Evolutionary conservation across 2,113 vertebrate genomes (phyloP).

Genomic region (Agapornis roseicollis): DNA sequence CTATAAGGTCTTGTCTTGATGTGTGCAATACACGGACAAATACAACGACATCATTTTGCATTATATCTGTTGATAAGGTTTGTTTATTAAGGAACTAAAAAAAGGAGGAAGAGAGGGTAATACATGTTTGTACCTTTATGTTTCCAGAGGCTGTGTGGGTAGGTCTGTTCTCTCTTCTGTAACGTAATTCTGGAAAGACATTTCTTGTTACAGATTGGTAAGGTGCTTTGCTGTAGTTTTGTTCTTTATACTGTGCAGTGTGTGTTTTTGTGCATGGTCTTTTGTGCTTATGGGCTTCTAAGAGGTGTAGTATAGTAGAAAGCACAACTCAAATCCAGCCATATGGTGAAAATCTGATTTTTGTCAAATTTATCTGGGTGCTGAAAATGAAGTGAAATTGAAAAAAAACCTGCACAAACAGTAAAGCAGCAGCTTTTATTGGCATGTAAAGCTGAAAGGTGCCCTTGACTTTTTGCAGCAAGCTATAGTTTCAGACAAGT

Average conservation of each 20-base stretch:
- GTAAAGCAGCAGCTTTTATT: background rate
- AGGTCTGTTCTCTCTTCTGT: background rate
- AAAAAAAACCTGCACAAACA: background rate
- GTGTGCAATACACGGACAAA: background rate
- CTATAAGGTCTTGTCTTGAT: background rate
- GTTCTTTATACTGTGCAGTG: background rate
- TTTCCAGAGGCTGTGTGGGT: background rate
- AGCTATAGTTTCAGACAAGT: background rate
- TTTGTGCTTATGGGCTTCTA: background rate
- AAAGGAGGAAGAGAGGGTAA: too few relatives aligned
- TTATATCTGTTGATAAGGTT: background rate
- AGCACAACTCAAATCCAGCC: background rate
- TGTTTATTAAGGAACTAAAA: background rate
- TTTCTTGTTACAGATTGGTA: background rate
- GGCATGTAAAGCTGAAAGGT: background rate
- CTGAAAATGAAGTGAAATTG: background rate
- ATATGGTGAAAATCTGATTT: background rate
- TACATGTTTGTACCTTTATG: background rate
- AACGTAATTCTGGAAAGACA: fast-evolving
- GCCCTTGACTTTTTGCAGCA: background rate
- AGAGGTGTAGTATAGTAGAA: background rate
- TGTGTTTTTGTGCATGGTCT: background rate
- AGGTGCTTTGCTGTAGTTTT: background rate
- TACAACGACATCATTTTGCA: fast-evolving
- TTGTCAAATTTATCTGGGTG: background rate